Percentiles rank a stretch among this genome's conserved stretches.
Conservation (phyloP, 2,113 vertebrate species). For the Promerops cafer region DNA sequence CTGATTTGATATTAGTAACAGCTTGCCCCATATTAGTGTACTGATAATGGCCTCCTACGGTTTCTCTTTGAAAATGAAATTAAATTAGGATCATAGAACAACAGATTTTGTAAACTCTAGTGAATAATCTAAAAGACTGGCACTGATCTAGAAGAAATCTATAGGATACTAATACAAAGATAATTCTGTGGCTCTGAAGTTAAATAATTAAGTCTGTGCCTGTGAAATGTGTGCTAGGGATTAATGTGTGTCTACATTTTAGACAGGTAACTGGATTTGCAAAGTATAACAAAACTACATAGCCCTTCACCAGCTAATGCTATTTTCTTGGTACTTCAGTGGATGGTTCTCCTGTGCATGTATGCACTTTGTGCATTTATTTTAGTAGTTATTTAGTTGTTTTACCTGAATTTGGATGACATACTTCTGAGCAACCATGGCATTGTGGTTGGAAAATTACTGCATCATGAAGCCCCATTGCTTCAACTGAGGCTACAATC, state of each 20-base stretch:
- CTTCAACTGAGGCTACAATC: background rate
- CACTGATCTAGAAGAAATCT: background rate
- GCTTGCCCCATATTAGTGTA: constrained; percentile 36
- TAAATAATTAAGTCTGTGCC: background rate
- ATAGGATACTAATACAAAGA: background rate
- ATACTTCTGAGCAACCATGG: background rate
- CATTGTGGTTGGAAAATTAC: background rate
- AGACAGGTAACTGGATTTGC: background rate
- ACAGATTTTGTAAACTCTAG: constrained; percentile 39
- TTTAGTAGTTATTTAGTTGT: background rate
- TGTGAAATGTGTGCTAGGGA: background rate
- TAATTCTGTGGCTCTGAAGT: background rate
- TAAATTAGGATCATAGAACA: constrained; percentile 43
- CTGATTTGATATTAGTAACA: constrained; percentile 68
- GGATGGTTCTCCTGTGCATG: background rate
- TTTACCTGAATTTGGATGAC: background rate
- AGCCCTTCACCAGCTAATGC: background rate
- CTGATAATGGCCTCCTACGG: constrained; percentile 20
- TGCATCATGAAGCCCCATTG: background rate
- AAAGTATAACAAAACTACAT: background rate
- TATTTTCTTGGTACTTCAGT: background rate
- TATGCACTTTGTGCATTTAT: background rate
- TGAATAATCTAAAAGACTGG: background rate
- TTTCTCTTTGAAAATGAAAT: constrained; percentile 60
- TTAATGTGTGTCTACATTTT: background rate